A percentile compares a stretch with the other conserved stretches of the same genome.
Conservation (phyloP, 2,888 invertebrate genomes). For the Adineta ricciae region DNA sequence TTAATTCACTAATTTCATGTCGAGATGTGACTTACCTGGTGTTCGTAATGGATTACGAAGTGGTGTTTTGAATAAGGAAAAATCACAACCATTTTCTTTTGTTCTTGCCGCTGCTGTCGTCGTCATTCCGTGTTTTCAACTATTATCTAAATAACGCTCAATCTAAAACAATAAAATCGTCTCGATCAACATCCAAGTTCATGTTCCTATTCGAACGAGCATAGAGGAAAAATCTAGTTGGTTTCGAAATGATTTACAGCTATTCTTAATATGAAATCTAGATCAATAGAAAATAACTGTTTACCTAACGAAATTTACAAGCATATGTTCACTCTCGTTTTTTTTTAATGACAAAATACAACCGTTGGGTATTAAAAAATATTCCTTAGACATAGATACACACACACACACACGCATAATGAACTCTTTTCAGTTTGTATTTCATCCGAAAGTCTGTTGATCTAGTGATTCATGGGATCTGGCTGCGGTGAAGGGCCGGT, state of each 20-base stretch:
- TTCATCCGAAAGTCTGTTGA: too few relatives aligned
- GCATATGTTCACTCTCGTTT: background rate
- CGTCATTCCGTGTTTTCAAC: background rate
- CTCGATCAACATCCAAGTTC: background rate
- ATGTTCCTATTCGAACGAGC: background rate
- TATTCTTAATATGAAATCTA: background rate
- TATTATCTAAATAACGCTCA: background rate
- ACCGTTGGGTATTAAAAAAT: background rate
- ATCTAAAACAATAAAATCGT: background rate
- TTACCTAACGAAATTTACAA: background rate
- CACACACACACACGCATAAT: too few relatives aligned
- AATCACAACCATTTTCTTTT: background rate
- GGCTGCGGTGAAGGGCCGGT: background rate
- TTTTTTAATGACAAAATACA: background rate
- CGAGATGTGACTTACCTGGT: background rate
- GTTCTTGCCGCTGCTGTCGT: background rate
- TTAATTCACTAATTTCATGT: too few relatives aligned
- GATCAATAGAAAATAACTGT: background rate
- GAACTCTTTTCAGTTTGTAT: too few relatives aligned
- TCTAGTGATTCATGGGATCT: background rate
- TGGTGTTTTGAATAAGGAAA: slow-evolving; percentile 2
- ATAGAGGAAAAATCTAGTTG: background rate
- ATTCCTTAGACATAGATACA: background rate
- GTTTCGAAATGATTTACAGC: background rate
- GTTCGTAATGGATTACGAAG: background rate